phyloP scores from a whole-genome alignment of 2,113 vertebrate genomes.

The Hiodon alosoides region DNA sequence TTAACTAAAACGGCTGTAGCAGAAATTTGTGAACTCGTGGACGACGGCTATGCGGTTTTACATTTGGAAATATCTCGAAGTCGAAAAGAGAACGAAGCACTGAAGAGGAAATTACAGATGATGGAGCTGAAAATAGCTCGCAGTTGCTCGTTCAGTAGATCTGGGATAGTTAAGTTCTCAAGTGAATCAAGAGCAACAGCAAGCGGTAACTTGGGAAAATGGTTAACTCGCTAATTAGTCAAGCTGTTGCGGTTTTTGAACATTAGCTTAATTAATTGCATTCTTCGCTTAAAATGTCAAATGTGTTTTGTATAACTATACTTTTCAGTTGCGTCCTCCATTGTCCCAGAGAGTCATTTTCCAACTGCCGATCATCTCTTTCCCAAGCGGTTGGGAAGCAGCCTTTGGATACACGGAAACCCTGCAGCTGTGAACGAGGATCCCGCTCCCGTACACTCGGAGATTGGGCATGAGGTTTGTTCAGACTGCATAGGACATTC shows the following conservation, averaged over 20 bases:
- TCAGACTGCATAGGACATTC: neutral
- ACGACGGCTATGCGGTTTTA: conserved; percentile 20
- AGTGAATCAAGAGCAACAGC: neutral
- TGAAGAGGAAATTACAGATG: conserved; percentile 14
- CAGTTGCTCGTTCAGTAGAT: too few species aligned
- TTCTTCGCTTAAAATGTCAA: neutral
- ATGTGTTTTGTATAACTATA: neutral
- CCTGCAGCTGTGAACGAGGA: neutral
- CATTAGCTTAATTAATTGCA: neutral
- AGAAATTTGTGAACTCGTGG: conserved; percentile 16
- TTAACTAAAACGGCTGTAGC: conserved; percentile 17
- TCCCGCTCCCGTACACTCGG: neutral
- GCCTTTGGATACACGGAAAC: neutral
- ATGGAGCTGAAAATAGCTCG: conserved; percentile 1
- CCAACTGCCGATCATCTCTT: neutral
- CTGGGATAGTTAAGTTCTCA: neutral
- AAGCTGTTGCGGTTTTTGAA: too few species aligned
- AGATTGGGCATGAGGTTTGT: neutral
- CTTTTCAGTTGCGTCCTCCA: neutral
- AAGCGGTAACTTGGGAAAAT: neutral
- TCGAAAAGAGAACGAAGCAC: conserved; percentile 16
- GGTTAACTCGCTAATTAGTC: too few species aligned
- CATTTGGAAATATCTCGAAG: conserved; percentile 20
- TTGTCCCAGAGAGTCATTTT: neutral
- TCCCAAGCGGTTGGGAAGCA: neutral